Base-by-base conservation (phyloP, 2,113 vertebrate species). In the Cepphus grylle region DNA sequence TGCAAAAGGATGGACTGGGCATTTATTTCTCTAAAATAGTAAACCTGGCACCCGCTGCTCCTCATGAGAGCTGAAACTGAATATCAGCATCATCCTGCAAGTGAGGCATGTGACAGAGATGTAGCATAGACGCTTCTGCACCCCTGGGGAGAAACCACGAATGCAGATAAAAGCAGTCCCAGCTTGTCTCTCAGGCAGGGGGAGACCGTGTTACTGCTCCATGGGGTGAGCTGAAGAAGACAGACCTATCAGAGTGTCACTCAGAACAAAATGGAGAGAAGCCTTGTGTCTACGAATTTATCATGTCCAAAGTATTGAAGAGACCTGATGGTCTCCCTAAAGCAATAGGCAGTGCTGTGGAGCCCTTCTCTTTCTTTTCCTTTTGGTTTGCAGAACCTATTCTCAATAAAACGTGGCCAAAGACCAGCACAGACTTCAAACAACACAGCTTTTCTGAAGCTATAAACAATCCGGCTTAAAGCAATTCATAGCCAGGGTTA, bases 91-190 rank as follows among this genome's bases (percentile, higher is more conserved):
- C 17, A 10, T 32, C 27, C 56, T 79, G 13, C 14, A 61, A 69
- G n/a, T 2, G 42, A 62, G 15, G 5, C 4, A 0, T 36, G 7
- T 73, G 26, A 14, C 2, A 5, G 43, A 76, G 4, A 20, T 18
- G 18, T 21, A 22, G 3, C 0, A 0, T 4, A 40, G 62, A 23
- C 2, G 2, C 9, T 82, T 61, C 30, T 40, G 22, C 1, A 25
- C 2, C 25, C 16, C 12, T 23, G 38, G 3, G 13, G 45, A 45
- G 30, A 49, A 26, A 19, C 13, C 9, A 45, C 1, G 1, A 7
- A 30, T 34, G 18, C 36, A 65, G 12, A n/a, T 8, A 50, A 36
- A 43, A 66, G 12, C 10, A 62, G 4, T 3, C 5, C 4, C n/a
- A 45, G 11, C 6, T 52, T 62, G 19, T 32, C 27, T 62, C 36